Conservation (phyloP, 2,113 vertebrate species). For the Recurvirostra avosetta region DNA sequence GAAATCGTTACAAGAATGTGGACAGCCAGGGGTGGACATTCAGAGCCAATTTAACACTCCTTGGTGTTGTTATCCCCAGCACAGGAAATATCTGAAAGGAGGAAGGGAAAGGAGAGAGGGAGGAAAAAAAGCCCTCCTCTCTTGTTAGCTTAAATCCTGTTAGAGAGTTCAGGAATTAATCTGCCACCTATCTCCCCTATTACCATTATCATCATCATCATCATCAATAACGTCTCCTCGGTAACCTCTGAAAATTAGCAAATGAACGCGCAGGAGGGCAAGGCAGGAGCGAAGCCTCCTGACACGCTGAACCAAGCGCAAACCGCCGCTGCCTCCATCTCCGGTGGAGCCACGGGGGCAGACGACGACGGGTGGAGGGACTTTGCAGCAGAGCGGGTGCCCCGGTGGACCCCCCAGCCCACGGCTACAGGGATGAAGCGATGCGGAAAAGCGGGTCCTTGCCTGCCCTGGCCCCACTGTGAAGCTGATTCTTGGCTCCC, state of each 20-base stretch:
- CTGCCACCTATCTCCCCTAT: background rate
- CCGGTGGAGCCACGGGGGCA: accelerated
- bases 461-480: background rate
- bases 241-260: slow-evolving; percentile 13
- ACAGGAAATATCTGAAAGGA: slow-evolving; percentile 57
- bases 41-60: slow-evolving; percentile 72
- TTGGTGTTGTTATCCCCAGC: slow-evolving; percentile 57
- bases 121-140: background rate
- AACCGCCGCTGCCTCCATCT: background rate
- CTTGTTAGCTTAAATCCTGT: slow-evolving; percentile 49
- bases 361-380: background rate
- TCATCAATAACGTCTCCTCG: background rate
- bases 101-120: background rate
- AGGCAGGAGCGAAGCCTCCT: background rate
- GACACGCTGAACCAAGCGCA: background rate
- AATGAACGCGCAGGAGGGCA: background rate
- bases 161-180: slow-evolving; percentile 48
- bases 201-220: background rate
- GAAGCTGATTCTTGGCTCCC: background rate
- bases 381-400: background rate
- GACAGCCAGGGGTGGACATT: slow-evolving; percentile 75
- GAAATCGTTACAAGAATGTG: slow-evolving; percentile 75
- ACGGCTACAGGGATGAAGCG: accelerated
- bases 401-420: background rate
- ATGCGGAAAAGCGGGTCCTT: background rate